Percentiles rank a stretch among this genome's conserved stretches.
Conservation (phyloP, 2,797 vertebrate species). For the Hapalemur alaotrensis region DNA sequence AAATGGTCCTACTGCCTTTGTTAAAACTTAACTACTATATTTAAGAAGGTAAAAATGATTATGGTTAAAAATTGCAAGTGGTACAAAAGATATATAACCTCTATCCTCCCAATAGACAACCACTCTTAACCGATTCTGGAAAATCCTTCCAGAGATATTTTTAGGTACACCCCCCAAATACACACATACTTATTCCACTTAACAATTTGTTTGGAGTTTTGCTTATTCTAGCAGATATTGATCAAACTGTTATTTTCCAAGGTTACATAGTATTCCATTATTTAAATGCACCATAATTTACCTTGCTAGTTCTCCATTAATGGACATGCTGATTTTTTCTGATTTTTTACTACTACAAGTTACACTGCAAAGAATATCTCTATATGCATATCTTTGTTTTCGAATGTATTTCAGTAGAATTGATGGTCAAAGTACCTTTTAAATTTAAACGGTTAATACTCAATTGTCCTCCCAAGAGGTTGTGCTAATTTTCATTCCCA, state of each 20-base stretch:
- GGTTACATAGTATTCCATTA: not conserved
- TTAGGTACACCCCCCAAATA: not conserved
- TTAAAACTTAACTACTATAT: not conserved
- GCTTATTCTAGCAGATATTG: not conserved
- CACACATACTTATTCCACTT: not conserved
- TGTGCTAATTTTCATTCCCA: slow-evolving; percentile 4
- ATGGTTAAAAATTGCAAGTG: not conserved
- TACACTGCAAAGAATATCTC: not conserved
- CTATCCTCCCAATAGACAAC: not conserved
- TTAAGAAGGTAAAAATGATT: not conserved
- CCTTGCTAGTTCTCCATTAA: not conserved
- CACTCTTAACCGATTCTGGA: not conserved
- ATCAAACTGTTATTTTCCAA: not conserved
- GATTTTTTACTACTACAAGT: not conserved
- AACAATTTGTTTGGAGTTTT: not conserved
- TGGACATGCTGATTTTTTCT: not conserved
- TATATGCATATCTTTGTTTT: not conserved
- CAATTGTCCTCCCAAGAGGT: not conserved
- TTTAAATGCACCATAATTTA: not conserved
- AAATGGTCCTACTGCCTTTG: not conserved
- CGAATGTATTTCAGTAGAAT: not conserved
- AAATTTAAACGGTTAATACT: not conserved
- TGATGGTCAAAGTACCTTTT: not conserved
- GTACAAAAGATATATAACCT: not conserved
- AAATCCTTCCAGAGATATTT: not conserved